Conservation (phyloP, 2,797 vertebrate species). For the Sebastes ruberrimus region DNA sequence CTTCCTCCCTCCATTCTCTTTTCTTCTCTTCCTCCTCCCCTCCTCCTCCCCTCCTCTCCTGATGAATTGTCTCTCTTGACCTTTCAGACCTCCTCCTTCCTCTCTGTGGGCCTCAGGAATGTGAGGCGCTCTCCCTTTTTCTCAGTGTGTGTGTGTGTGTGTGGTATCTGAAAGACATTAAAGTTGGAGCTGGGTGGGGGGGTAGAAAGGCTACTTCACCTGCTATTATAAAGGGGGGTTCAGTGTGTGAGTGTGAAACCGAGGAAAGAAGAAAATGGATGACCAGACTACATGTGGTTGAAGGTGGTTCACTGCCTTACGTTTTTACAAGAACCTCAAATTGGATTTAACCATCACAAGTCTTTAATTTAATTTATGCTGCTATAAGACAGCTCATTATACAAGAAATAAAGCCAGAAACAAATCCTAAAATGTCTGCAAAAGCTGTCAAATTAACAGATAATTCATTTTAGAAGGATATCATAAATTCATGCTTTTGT, state of each 20-base stretch:
- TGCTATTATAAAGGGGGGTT: conserved; percentile 32
- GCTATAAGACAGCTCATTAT: background rate
- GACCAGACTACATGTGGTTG: background rate
- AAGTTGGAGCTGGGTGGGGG: background rate
- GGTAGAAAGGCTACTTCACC: conserved; percentile 10
- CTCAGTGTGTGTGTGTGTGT: too few relatives aligned
- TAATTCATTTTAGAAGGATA: background rate
- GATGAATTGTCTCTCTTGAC: conserved; percentile 45
- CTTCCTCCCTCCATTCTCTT: background rate
- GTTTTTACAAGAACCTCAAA: background rate
- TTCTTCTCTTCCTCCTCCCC: background rate
- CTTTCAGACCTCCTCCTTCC: conserved; percentile 46
- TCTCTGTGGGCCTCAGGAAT: conserved; percentile 51
- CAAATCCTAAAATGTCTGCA: background rate
- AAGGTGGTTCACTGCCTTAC: background rate
- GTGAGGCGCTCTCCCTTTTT: conserved; percentile 1
- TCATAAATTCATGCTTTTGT: background rate
- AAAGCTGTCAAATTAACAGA: background rate
- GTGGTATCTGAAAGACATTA: conserved; percentile 8
- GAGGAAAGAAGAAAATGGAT: background rate
- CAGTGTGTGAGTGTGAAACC: background rate
- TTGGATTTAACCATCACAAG: background rate
- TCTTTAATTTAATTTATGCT: background rate
- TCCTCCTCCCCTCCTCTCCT: background rate
- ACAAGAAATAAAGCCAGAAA: background rate